phyloP scores from a whole-genome alignment of 2,113 vertebrate genomes.

The Hippolais icterina region DNA sequence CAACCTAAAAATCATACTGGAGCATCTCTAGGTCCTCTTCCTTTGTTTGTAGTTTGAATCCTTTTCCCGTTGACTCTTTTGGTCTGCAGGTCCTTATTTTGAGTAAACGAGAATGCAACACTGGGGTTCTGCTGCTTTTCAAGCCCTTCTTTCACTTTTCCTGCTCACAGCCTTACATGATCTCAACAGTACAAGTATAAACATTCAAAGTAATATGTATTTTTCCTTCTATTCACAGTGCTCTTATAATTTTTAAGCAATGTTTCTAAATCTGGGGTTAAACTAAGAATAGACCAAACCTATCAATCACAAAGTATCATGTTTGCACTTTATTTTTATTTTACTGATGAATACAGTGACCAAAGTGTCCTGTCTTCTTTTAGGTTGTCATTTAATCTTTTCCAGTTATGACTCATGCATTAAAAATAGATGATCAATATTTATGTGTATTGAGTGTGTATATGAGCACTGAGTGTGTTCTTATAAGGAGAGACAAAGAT shows the following conservation, averaged over 20 bases:
- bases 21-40: neutral
- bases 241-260: neutral
- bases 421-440: slow-evolving; percentile 49
- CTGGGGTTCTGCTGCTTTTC: neutral
- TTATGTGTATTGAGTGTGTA: neutral
- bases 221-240: neutral
- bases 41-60: neutral
- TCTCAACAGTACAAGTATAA: neutral
- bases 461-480: neutral
- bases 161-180: neutral
- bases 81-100: neutral
- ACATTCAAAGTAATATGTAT: neutral
- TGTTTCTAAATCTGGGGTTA: neutral
- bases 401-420: slow-evolving; percentile 30
- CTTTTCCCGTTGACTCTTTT: neutral
- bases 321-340: neutral
- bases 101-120: neutral
- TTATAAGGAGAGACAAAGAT: neutral
- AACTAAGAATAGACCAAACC: neutral
- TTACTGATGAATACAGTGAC: neutral
- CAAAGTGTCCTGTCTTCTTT: neutral
- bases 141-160: neutral
- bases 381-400: slow-evolving; percentile 1
- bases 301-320: neutral
- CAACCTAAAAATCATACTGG: neutral